Conservation (phyloP, 2,797 vertebrate species). For the Enteromius unitaeniatus region DNA sequence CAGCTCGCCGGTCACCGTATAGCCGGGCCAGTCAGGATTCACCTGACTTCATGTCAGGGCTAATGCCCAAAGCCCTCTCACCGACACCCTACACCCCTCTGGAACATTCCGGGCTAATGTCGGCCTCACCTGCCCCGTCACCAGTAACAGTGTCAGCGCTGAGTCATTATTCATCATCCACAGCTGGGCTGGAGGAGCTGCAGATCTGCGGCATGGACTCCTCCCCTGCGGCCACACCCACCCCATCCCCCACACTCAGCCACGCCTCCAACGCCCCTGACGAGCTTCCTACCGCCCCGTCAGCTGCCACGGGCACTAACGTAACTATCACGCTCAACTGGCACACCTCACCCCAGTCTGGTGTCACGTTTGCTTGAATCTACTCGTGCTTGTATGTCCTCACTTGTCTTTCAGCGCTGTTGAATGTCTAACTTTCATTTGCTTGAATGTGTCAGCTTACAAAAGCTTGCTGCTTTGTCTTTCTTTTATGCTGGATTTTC, state of each 20-base stretch:
- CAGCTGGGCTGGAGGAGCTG: constrained; percentile 86
- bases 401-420: constrained; percentile 60
- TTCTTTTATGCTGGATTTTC: constrained; percentile 2
- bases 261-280: constrained; percentile 80
- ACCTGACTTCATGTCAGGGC: constrained; percentile 78
- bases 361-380: constrained; percentile 19
- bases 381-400: constrained; percentile 41
- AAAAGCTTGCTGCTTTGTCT: constrained; percentile 8
- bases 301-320: constrained; percentile 83
- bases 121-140: constrained; percentile 72
- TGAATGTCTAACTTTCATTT: constrained; percentile 42
- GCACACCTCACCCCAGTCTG: constrained; percentile 42
- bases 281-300: constrained; percentile 73
- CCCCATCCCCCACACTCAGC: constrained; percentile 89
- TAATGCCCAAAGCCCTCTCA: constrained; percentile 75
- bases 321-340: constrained; percentile 81
- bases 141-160: constrained; percentile 83
- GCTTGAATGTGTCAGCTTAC: constrained; percentile 17
- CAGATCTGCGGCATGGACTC: constrained; percentile 85
- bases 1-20: constrained; percentile 76
- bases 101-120: constrained; percentile 58
- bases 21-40: constrained; percentile 78
- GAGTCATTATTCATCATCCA: constrained; percentile 88
- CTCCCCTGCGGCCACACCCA: constrained; percentile 82
- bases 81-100: constrained; percentile 72